phyloP scores from a whole-genome alignment of 2,888 invertebrate genomes.

The Apotomis betuletana region DNA sequence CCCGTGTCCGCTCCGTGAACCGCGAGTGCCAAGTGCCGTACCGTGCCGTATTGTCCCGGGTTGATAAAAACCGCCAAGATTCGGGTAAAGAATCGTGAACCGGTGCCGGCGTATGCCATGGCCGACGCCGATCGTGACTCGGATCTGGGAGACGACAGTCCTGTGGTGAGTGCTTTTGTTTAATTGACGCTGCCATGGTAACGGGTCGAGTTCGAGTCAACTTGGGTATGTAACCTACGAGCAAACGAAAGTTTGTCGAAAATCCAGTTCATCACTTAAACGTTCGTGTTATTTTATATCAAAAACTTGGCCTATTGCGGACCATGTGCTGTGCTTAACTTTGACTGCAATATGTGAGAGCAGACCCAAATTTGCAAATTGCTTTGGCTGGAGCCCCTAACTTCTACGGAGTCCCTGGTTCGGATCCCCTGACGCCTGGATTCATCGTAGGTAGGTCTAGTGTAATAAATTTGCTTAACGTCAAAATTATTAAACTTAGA shows the following conservation, averaged over 20 bases:
- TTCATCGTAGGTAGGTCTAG: too few relatives aligned
- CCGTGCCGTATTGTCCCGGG: constrained; percentile 50
- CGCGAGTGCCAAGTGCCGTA: constrained; percentile 44
- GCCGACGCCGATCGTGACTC: constrained; percentile 87
- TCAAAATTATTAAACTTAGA: neutral
- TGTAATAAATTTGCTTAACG: too few relatives aligned
- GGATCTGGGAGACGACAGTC: constrained; percentile 89
- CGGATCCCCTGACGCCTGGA: too few relatives aligned
- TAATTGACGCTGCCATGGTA: constrained; percentile 36
- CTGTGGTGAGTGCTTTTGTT: constrained; percentile 85
- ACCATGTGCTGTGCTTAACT: too few relatives aligned
- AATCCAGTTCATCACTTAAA: too few relatives aligned
- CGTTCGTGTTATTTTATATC: too few relatives aligned
- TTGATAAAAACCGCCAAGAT: constrained; percentile 86
- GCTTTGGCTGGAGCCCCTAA: neutral
- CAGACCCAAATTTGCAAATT: neutral
- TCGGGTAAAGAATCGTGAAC: constrained; percentile 94
- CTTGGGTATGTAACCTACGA: neutral
- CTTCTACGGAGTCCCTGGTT: neutral
- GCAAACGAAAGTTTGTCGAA: too few relatives aligned
- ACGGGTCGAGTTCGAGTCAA: constrained; percentile 14
- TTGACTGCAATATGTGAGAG: too few relatives aligned
- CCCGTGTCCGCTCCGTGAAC: constrained; percentile 53
- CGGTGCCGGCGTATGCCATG: constrained; percentile 93
- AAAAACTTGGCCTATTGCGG: neutral